phyloP scores from a whole-genome alignment of 2,797 vertebrate genomes.

The Parotocinclus haroldoi region DNA sequence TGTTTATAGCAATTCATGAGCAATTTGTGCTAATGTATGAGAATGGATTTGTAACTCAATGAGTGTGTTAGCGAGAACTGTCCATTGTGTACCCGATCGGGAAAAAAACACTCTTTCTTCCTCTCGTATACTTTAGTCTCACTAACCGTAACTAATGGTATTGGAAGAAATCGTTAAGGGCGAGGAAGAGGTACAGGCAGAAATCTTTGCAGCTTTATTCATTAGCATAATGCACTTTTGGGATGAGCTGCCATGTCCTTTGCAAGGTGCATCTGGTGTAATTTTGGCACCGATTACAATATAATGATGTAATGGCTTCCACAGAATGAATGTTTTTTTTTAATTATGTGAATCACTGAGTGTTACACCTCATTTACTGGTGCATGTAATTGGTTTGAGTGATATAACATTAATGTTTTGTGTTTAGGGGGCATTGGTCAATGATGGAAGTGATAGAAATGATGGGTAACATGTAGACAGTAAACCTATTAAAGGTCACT shows the following conservation, averaged over 20 bases:
- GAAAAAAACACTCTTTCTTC: too few relatives aligned
- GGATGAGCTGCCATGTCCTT: slow-evolving; percentile 38
- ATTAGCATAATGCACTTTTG: slow-evolving; percentile 59
- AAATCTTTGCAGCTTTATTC: slow-evolving; percentile 51
- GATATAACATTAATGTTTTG: slow-evolving; percentile 49
- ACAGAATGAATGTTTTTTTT: slow-evolving; percentile 46
- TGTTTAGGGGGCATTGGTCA: slow-evolving; percentile 18
- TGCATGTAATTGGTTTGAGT: slow-evolving; percentile 58
- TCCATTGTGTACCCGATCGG: background rate
- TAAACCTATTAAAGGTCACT: slow-evolving; percentile 1
- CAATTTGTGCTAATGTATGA: background rate
- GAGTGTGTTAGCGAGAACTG: background rate
- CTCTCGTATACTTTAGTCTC: background rate
- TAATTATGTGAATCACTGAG: slow-evolving; percentile 61
- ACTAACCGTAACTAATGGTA: background rate
- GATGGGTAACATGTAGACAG: background rate
- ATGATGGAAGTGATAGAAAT: background rate
- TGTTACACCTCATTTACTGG: slow-evolving; percentile 59
- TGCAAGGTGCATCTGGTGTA: slow-evolving; percentile 31
- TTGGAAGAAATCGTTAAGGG: slow-evolving; percentile 12
- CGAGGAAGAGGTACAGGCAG: background rate
- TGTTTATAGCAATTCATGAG: slow-evolving; percentile 8
- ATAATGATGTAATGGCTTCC: slow-evolving; percentile 49
- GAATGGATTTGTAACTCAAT: too few relatives aligned
- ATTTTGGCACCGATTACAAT: slow-evolving; percentile 20